Percentiles rank a stretch among this genome's conserved stretches.
Evolutionary conservation across 2,888 invertebrate species (phyloP).

Genomic region (Eupithecia insigniata): DNA sequence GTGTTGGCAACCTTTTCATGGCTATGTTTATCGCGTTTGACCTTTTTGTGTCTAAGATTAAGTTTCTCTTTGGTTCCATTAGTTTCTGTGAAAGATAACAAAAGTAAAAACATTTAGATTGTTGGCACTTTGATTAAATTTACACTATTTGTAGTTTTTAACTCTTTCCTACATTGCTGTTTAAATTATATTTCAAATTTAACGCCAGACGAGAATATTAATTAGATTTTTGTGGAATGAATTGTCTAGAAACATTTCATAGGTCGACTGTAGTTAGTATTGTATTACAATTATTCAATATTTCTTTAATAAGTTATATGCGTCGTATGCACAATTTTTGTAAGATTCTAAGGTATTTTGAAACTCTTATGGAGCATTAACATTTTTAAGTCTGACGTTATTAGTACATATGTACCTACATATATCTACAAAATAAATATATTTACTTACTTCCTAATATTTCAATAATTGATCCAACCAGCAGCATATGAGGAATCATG

Average conservation of each 20-base stretch:
- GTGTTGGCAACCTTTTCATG: conserved; percentile 99
- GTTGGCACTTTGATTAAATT: not conserved
- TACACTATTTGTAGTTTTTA: not conserved
- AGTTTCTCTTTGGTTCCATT: conserved; percentile 79
- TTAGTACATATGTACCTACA: too few relatives aligned
- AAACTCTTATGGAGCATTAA: not conserved
- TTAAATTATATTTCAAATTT: too few relatives aligned
- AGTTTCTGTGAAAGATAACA: conserved; percentile 61
- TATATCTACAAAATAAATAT: not conserved
- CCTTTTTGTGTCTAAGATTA: conserved; percentile 97
- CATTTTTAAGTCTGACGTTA: not conserved
- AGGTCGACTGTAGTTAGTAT: not conserved
- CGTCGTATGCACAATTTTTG: not conserved
- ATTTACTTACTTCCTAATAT: conserved; percentile 64
- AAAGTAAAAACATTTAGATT: not conserved
- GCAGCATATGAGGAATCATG: conserved; percentile 45
- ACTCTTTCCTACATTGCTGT: not conserved
- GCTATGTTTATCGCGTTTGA: conserved; percentile 99
- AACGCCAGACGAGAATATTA: too few relatives aligned
- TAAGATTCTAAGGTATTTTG: not conserved
- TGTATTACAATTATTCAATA: not conserved
- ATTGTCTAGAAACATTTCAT: not conserved
- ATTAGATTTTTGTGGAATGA: not conserved
- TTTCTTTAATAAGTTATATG: too few relatives aligned
- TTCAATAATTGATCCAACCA: conserved; percentile 1